phyloP scores from a whole-genome alignment of 2,113 vertebrate genomes.

The Plestiodon gilberti region DNA sequence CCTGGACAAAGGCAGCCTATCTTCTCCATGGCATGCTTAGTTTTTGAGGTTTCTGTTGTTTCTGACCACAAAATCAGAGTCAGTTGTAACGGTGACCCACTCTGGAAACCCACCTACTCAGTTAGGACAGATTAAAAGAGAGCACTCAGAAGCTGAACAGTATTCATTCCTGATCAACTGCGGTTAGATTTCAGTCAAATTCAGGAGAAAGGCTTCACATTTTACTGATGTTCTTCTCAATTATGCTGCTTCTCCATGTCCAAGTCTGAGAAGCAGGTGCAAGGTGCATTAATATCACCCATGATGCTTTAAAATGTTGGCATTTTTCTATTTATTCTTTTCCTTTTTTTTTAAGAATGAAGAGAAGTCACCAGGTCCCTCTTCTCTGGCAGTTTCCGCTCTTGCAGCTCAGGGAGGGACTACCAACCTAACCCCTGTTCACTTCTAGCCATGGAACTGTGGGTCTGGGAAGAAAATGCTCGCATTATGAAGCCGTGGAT shows the following conservation, averaged over 20 bases:
- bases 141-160: background rate
- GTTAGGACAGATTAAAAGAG: background rate
- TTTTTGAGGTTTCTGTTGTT: background rate
- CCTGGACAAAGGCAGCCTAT: background rate
- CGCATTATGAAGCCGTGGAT: constrained; percentile 58
- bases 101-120: background rate
- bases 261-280: no score
- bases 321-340: background rate
- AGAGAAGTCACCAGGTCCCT: background rate
- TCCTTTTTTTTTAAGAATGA: background rate
- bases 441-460: constrained; percentile 61
- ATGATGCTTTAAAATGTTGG: background rate
- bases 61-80: background rate
- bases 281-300: no score
- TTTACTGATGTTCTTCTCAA: background rate
- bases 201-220: background rate
- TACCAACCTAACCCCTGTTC: background rate
- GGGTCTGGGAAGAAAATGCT: constrained; percentile 11
- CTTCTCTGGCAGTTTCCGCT: background rate
- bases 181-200: background rate
- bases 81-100: background rate
- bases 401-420: background rate
- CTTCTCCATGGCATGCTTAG: constrained; percentile 15
- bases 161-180: constrained; percentile 1
- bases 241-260: background rate